A percentile compares a stretch with the other conserved stretches of the same genome.
Evolutionary conservation across 2,797 vertebrate genomes (phyloP).

Genomic region (Pangasius larnaudii): DNA sequence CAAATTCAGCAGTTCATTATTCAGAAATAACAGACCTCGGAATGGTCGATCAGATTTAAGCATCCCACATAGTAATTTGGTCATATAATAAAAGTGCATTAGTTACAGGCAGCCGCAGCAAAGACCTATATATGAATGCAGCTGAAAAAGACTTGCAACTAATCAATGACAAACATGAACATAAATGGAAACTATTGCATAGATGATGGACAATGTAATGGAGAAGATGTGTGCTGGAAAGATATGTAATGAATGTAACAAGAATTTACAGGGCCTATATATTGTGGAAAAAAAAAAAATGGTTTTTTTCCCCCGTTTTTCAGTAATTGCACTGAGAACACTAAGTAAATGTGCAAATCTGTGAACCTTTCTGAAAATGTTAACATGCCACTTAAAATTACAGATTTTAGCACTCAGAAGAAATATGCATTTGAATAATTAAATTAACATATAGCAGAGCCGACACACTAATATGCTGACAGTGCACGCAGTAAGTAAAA

Average conservation of each 20-base stretch:
- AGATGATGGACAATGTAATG: neutral
- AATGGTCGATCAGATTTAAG: neutral
- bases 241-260: neutral
- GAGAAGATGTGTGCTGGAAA: neutral
- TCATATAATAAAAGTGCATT: neutral
- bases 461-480: neutral
- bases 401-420: neutral
- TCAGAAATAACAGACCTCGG: neutral
- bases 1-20: neutral
- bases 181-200: neutral
- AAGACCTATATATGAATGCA: neutral
- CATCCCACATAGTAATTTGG: neutral
- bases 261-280: neutral
- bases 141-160: neutral
- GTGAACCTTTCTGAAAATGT: neutral
- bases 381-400: neutral
- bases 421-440: neutral
- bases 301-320: neutral
- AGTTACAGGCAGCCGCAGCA: neutral
- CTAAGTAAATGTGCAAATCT: neutral
- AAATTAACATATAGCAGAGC: neutral
- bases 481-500: neutral
- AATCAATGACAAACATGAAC: neutral
- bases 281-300: neutral
- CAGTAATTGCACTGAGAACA: neutral